These are phyloP conservation scores for Rhagologus leucostigma DNA, from an alignment of 2,113 vertebrate genomes.

Conservation along the genomic window DNA sequence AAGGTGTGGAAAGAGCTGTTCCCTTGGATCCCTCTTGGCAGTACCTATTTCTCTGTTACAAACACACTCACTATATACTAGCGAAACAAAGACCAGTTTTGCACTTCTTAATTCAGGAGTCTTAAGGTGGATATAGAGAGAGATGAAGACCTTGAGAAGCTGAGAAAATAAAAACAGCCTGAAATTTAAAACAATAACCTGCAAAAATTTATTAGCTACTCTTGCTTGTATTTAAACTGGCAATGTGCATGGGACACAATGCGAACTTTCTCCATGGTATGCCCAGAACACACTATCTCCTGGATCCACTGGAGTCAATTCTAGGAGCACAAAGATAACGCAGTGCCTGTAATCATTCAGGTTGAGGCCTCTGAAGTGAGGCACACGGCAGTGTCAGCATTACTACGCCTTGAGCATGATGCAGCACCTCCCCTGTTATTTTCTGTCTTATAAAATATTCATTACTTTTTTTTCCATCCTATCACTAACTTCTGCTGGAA, in stretches of 20 bases:
- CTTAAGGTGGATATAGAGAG: background rate
- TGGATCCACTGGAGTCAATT: background rate
- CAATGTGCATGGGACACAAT: accelerated
- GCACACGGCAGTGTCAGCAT: background rate
- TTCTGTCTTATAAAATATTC: background rate
- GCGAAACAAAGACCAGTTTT: background rate
- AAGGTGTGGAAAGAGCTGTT: background rate
- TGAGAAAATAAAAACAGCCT: background rate
- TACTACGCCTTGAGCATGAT: background rate
- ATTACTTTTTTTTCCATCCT: background rate
- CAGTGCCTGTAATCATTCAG: background rate
- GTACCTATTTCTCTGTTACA: background rate
- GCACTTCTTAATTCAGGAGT: background rate
- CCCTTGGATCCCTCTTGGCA: background rate
- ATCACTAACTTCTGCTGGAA: background rate
- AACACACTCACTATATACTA: background rate
- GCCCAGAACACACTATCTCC: background rate
- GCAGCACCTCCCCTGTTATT: background rate
- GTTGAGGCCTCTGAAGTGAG: background rate
- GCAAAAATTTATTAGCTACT: background rate
- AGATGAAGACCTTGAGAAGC: background rate
- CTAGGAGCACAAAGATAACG: background rate
- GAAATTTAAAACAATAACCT: background rate
- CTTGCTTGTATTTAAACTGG: background rate
- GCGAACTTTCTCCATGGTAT: background rate